These are phyloP conservation scores for Numida meleagris DNA, from an alignment of 2,113 vertebrate species.

Conservation along the genomic window DNA sequence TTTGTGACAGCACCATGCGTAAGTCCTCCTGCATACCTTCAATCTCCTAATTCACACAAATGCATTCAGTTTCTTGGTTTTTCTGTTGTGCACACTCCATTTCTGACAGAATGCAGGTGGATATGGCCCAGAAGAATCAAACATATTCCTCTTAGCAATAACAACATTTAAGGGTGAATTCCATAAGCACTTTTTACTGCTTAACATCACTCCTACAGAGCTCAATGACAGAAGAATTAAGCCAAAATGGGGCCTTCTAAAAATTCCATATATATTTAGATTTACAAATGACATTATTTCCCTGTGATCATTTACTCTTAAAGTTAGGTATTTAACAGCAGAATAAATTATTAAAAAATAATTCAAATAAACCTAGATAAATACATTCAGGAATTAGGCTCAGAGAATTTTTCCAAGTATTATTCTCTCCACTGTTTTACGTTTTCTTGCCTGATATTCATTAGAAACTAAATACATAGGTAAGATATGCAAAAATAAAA, in stretches of 20 bases:
- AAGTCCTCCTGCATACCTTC: not conserved
- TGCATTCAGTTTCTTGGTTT: not conserved
- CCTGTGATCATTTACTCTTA: not conserved
- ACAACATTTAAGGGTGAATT: not conserved
- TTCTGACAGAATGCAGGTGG: not conserved
- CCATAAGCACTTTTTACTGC: fast-evolving
- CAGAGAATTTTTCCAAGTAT: not conserved
- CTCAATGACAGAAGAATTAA: not conserved
- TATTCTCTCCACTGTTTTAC: not conserved
- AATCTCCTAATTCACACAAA: not conserved
- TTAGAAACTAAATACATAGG: not conserved
- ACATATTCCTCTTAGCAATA: not conserved
- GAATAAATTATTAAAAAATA: not conserved
- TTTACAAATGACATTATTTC: not conserved
- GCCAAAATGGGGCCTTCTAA: not conserved
- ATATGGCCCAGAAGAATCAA: not conserved
- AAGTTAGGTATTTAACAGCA: not conserved
- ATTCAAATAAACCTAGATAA: not conserved
- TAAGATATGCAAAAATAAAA: not conserved
- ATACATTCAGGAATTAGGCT: not conserved
- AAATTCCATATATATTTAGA: not conserved
- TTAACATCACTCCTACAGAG: not conserved
- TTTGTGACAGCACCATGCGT: not conserved
- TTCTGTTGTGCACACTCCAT: not conserved
- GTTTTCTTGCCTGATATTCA: not conserved